Evolutionary conservation across 1,140 invertebrate genomes (phyloP).

Genomic region (Drosophila lini): DNA sequence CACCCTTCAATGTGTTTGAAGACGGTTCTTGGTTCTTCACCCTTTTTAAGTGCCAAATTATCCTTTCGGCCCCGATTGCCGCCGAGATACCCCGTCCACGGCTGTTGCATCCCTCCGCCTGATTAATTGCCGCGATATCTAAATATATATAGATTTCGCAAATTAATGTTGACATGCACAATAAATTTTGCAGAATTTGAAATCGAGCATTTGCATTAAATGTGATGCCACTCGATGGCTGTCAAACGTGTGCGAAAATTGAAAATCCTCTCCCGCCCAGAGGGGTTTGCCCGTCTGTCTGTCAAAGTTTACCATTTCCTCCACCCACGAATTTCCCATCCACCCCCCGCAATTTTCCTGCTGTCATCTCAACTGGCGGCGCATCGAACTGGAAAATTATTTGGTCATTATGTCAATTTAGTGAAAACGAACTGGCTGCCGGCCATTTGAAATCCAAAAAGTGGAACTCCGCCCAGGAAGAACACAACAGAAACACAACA

Average conservation of each 20-base stretch:
- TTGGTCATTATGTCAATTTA: conserved; percentile 82
- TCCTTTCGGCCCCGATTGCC: conserved; percentile 29
- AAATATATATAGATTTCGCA: conserved; percentile 42
- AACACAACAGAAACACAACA: conserved; percentile 9
- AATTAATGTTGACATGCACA: conserved; percentile 80
- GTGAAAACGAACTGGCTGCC: conserved; percentile 43
- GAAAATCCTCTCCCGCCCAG: conserved; percentile 41
- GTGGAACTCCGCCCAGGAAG: conserved; percentile 5
- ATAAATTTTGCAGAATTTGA: conserved; percentile 78
- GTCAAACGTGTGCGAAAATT: conserved; percentile 67
- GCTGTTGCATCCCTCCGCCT: conserved; percentile 65
- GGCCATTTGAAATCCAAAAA: conserved; percentile 25
- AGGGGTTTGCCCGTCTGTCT: conserved; percentile 6
- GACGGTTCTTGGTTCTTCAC: conserved; percentile 51
- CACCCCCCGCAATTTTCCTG: neutral
- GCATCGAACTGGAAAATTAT: conserved; percentile 79
- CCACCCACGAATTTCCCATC: neutral
- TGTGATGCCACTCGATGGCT: conserved; percentile 61
- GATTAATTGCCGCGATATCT: conserved; percentile 71
- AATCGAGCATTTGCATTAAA: conserved; percentile 74
- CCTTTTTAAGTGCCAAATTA: conserved; percentile 82
- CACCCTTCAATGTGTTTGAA: conserved; percentile 57
- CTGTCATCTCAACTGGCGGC: conserved; percentile 16
- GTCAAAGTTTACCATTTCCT: neutral
- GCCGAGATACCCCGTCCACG: conserved; percentile 2